Percentiles rank a stretch among this genome's conserved stretches.
These are phyloP conservation scores for Ornithorhynchus anatinus DNA, from an alignment of 2,113 vertebrate genomes.

Conservation along the genomic window DNA sequence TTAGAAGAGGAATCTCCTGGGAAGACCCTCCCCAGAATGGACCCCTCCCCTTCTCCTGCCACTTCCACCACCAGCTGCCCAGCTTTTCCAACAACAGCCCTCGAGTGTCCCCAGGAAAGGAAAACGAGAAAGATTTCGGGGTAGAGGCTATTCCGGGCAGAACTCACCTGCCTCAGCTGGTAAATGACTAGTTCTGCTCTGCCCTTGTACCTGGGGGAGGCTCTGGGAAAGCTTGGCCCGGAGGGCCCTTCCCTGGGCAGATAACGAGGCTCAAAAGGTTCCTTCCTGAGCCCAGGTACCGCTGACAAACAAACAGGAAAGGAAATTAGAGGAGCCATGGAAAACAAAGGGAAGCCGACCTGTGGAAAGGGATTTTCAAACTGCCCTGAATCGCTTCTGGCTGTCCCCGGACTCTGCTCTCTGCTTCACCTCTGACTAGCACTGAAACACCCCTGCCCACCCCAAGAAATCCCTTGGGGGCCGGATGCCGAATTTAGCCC, in stretches of 20 bases:
- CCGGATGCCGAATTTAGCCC: no score
- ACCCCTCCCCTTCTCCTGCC: no score
- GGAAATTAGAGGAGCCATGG: not conserved
- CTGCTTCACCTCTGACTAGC: no score
- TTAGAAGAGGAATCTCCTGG: no score
- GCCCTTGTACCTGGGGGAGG: not conserved
- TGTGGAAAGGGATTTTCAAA: not conserved
- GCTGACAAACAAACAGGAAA: slow-evolving; percentile 3
- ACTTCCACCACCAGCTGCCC: no score
- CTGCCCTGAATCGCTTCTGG: not conserved
- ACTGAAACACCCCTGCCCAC: no score
- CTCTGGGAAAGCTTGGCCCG: not conserved
- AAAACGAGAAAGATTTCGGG: no score
- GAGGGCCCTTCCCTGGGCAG: no score
- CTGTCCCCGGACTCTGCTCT: not conserved
- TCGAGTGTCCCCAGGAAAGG: no score
- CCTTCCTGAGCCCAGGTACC: slow-evolving; percentile 30
- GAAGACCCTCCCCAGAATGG: no score
- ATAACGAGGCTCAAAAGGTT: slow-evolving; percentile 33
- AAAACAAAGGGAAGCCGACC: not conserved
- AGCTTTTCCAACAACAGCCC: no score
- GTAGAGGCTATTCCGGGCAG: slow-evolving; percentile 40
- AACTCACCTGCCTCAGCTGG: not conserved
- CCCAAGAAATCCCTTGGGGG: no score
- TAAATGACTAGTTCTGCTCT: not conserved